A percentile compares a stretch with the other conserved stretches of the same genome.
These are phyloP conservation scores for Chrysemys picta DNA, from an alignment of 2,113 vertebrate genomes.

Conservation along the genomic window DNA sequence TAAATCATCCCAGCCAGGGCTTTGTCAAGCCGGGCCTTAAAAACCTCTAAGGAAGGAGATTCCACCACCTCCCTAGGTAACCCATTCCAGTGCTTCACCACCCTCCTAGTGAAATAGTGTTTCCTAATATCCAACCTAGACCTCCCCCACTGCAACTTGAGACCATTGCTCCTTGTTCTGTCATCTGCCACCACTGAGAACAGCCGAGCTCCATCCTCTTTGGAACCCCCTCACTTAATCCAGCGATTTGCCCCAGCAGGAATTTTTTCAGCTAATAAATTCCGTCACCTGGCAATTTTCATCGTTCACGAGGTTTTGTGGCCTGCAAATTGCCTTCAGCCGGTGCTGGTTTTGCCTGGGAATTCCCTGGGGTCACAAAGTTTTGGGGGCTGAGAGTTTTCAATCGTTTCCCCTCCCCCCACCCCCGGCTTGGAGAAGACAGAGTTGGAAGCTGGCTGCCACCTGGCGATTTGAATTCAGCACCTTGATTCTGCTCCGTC, in stretches of 20 bases:
- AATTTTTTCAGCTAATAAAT: background rate
- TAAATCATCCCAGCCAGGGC: too few species aligned
- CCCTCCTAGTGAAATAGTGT: too few species aligned
- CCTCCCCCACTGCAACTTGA: too few species aligned
- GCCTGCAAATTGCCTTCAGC: background rate
- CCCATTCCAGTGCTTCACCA: too few species aligned
- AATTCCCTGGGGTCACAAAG: background rate
- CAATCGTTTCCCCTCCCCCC: background rate
- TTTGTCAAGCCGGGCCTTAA: too few species aligned
- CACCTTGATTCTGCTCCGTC: background rate
- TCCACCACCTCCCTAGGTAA: too few species aligned
- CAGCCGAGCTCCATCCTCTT: too few species aligned
- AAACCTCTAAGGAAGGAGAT: too few species aligned
- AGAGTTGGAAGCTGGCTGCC: slow-evolving; percentile 25
- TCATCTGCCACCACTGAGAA: too few species aligned
- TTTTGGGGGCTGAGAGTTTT: background rate
- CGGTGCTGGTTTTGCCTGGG: background rate
- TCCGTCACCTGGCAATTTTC: background rate
- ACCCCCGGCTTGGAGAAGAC: slow-evolving; percentile 65
- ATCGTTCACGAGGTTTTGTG: background rate
- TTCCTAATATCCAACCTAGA: too few species aligned
- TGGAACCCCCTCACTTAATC: background rate
- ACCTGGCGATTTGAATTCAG: background rate
- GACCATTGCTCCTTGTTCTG: too few species aligned
- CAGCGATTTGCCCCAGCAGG: background rate